These are phyloP conservation scores for Zhengitettix transpicula DNA, from an alignment of 2,888 invertebrate species.

Conservation along the genomic window DNA sequence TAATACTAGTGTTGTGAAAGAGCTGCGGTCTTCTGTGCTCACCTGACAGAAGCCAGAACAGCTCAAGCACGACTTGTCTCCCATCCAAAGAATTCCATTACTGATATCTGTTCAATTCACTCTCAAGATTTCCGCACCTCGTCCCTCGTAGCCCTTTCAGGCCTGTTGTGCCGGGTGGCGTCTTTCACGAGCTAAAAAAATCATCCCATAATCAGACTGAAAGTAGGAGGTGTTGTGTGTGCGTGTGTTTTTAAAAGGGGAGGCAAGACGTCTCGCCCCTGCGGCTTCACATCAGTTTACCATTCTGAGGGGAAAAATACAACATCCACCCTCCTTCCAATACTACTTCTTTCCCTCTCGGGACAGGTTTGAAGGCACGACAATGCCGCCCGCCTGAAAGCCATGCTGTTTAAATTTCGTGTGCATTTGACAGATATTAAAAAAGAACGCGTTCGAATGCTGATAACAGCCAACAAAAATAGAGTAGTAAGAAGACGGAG, in stretches of 20 bases:
- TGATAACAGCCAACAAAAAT: constrained; percentile 13
- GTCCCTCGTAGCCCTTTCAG: not conserved
- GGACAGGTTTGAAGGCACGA: constrained; percentile 11
- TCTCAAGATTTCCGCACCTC: not conserved
- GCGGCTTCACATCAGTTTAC: no score
- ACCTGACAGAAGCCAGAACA: no score
- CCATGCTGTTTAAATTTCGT: constrained; percentile 14
- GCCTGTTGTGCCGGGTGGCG: not conserved
- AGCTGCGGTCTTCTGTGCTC: no score
- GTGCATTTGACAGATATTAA: constrained; percentile 15
- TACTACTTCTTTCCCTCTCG: not conserved
- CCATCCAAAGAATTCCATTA: not conserved
- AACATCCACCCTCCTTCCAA: not conserved
- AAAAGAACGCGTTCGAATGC: constrained; percentile 12
- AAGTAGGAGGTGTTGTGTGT: not conserved
- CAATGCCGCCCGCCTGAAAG: constrained; percentile 10
- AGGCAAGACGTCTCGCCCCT: not conserved
- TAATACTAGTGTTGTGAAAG: no score
- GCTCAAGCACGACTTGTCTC: not conserved
- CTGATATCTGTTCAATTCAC: not conserved
- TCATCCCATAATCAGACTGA: not conserved
- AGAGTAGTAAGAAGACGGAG: not conserved
- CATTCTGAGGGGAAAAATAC: no score
- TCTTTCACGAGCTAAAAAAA: not conserved
- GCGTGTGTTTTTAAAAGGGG: not conserved